A percentile compares a stretch with the other conserved stretches of the same genome.
Conservation (phyloP, 2,888 invertebrate genomes). For the Mythimna pallens region DNA sequence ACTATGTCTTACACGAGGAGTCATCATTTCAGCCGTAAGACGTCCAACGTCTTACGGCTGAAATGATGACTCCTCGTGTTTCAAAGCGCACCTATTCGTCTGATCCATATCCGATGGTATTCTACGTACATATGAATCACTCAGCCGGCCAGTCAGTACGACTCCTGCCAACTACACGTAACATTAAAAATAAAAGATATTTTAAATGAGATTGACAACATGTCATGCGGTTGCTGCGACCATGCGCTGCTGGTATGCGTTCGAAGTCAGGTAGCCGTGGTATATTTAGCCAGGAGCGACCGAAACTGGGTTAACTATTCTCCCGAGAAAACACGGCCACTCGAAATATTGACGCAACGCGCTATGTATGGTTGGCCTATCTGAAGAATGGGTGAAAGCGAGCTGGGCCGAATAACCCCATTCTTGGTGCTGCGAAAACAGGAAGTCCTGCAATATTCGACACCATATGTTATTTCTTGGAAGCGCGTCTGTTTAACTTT, state of each 20-base stretch:
- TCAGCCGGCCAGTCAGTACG: slow-evolving; percentile 14
- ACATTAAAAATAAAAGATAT: slow-evolving; percentile 52
- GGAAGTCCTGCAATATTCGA: slow-evolving; percentile 75
- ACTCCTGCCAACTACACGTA: slow-evolving; percentile 35
- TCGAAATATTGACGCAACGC: slow-evolving; percentile 83
- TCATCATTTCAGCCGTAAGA: no score
- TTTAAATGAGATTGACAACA: slow-evolving; percentile 69
- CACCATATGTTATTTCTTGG: slow-evolving; percentile 48
- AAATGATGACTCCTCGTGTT: neutral
- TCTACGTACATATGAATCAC: slow-evolving; percentile 41
- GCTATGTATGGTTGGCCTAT: slow-evolving; percentile 76
- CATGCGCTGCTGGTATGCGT: slow-evolving; percentile 69
- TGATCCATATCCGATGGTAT: slow-evolving; percentile 28
- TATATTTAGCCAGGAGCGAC: slow-evolving; percentile 78
- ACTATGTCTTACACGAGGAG: no score
- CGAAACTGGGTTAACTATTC: slow-evolving; percentile 89
- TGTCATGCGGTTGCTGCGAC: slow-evolving; percentile 68
- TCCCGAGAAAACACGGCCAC: slow-evolving; percentile 82
- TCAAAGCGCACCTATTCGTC: slow-evolving; percentile 7
- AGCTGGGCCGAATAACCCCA: slow-evolving; percentile 78
- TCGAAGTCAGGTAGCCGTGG: slow-evolving; percentile 81
- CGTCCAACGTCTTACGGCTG: no score
- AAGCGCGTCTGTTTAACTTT: slow-evolving; percentile 38
- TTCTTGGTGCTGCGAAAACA: slow-evolving; percentile 76
- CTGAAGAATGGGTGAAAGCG: slow-evolving; percentile 78